A percentile compares a stretch with the other conserved stretches of the same genome.
Conservation (phyloP, 2,113 vertebrate genomes). For the Struthio camelus region DNA sequence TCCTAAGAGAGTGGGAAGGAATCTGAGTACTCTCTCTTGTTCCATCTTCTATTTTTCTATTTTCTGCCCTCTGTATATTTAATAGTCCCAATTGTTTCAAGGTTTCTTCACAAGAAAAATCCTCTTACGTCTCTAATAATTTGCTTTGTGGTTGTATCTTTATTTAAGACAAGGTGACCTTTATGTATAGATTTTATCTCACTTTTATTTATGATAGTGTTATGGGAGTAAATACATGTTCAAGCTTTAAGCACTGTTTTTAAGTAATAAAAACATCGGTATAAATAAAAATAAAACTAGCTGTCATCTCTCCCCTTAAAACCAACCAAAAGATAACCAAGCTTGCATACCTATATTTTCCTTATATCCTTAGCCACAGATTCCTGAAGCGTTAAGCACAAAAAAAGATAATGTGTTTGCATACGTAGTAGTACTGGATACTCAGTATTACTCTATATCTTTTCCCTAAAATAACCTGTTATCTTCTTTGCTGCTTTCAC, state of each 20-base stretch:
- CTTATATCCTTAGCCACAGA: not conserved
- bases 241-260: constrained; percentile 40
- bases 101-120: not conserved
- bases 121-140: not conserved
- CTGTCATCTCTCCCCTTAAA: constrained; percentile 27
- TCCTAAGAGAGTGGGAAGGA: not conserved
- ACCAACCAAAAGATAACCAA: not conserved
- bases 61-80: not conserved
- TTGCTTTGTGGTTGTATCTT: constrained; percentile 24
- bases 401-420: not conserved
- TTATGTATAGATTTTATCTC: constrained; percentile 56
- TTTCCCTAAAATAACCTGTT: not conserved
- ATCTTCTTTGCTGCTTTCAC: not conserved
- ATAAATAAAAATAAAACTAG: constrained; percentile 50
- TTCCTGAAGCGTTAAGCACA: not conserved
- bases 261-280: constrained; percentile 7
- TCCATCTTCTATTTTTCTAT: not conserved
- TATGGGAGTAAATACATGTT: not conserved
- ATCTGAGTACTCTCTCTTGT: not conserved
- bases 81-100: not conserved
- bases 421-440: not conserved
- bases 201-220: constrained; percentile 41
- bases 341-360: not conserved
- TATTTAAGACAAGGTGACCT: constrained; percentile 44
- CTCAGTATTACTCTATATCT: not conserved